phyloP scores from a whole-genome alignment of 1,140 invertebrate species.

The Tetraneura akinire region DNA sequence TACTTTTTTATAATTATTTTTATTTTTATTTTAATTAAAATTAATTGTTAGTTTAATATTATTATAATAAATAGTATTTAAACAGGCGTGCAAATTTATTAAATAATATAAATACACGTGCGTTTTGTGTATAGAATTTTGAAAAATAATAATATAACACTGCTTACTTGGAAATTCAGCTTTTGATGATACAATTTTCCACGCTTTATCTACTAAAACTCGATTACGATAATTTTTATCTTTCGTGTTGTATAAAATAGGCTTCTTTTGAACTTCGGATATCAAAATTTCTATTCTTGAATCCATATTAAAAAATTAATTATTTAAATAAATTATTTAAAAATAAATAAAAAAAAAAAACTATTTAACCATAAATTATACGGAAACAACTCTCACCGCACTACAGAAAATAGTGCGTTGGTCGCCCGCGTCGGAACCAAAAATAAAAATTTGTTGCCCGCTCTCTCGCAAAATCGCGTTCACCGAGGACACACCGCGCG shows the following conservation, averaged over 20 bases:
- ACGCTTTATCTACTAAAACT: conserved; percentile 11
- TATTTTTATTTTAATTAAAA: neutral
- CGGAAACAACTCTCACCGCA: neutral
- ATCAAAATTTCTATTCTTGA: no score
- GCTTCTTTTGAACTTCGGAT: no score
- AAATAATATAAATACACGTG: neutral
- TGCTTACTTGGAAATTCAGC: neutral
- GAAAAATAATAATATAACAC: conserved; percentile 2
- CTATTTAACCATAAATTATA: no score
- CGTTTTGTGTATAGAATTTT: neutral
- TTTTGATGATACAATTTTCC: neutral
- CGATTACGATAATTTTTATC: conserved; percentile 17
- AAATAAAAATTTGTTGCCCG: no score
- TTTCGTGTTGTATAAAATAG: no score
- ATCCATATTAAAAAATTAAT: no score
- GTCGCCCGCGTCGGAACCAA: conserved; percentile 11
- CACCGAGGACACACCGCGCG: no score
- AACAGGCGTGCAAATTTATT: neutral
- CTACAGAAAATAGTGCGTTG: neutral
- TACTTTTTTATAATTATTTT: neutral
- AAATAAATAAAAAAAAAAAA: neutral
- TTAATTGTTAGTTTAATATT: neutral
- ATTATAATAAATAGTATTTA: neutral
- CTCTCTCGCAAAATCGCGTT: no score
- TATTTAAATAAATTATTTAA: neutral